Evolutionary conservation across 2,797 vertebrate genomes (phyloP).

Genomic region (Rhinella marina): DNA sequence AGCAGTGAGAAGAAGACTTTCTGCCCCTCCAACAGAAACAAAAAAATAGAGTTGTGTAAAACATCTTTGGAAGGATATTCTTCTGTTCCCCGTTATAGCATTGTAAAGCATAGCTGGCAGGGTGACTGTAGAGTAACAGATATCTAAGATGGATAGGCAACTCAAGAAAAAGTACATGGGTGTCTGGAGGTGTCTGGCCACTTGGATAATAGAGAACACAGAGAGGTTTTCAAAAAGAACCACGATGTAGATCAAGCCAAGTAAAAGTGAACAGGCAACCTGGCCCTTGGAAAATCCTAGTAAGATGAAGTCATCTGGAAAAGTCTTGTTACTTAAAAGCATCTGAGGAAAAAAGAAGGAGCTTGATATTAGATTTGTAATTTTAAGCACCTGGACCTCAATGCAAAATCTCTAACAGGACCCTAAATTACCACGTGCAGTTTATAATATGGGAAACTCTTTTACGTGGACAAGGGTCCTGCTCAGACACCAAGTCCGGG

Average conservation of each 20-base stretch:
- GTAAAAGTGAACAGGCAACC: neutral
- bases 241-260: conserved; percentile 61
- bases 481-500: too few species aligned
- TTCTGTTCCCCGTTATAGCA: conserved; percentile 64
- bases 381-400: too few species aligned
- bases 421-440: too few species aligned
- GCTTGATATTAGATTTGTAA: too few species aligned
- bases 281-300: conserved; percentile 11
- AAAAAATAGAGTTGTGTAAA: conserved; percentile 68
- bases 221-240: conserved; percentile 57
- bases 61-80: conserved; percentile 64
- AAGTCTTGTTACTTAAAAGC: conserved; percentile 17
- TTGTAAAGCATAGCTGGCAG: conserved; percentile 65
- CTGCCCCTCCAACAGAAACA: conserved; percentile 52
- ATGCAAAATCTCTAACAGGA: neutral
- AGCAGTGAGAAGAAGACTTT: conserved; percentile 64
- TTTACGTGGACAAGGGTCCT: too few species aligned
- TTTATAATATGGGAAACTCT: too few species aligned
- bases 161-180: conserved; percentile 69
- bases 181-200: conserved; percentile 58
- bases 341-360: neutral
- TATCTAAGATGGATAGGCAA: conserved; percentile 67
- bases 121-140: conserved; percentile 67
- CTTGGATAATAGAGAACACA: conserved; percentile 60
- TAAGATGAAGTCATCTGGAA: conserved; percentile 14